phyloP scores from a whole-genome alignment of 2,113 vertebrate genomes.

The Neofelis nebulosa region DNA sequence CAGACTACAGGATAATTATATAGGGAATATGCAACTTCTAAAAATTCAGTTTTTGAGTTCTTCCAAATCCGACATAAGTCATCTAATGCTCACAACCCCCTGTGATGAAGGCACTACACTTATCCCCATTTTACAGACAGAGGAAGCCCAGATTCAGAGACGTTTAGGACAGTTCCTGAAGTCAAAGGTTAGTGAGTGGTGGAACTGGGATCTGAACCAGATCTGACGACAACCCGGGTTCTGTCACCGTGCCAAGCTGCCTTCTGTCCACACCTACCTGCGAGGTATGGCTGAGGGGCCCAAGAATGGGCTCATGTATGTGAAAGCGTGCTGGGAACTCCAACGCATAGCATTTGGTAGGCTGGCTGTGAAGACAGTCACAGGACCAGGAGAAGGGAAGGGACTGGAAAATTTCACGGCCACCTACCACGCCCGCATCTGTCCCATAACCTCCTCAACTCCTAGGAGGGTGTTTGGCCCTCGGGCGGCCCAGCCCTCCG shows the following conservation, averaged over 20 bases:
- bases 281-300: not conserved
- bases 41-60: not conserved
- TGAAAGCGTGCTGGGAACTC: not conserved
- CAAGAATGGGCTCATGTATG: not conserved
- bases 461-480: conserved; percentile 2
- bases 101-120: not conserved
- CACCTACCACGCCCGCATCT: not conserved
- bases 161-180: not conserved
- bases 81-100: not conserved
- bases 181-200: not conserved
- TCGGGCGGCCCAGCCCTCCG: conserved; percentile 17
- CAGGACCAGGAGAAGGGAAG: not conserved
- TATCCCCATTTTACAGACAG: not conserved
- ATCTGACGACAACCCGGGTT: not conserved
- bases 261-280: not conserved
- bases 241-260: not conserved
- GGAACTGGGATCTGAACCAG: not conserved
- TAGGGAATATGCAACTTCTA: not conserved
- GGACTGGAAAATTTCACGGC: conserved; percentile 45
- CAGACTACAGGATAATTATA: not conserved
- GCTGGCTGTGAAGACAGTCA: not conserved
- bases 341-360: not conserved
- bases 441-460: not conserved
- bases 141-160: not conserved
- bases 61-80: not conserved